phyloP scores from a whole-genome alignment of 2,888 invertebrate species.

The Alitta virens region DNA sequence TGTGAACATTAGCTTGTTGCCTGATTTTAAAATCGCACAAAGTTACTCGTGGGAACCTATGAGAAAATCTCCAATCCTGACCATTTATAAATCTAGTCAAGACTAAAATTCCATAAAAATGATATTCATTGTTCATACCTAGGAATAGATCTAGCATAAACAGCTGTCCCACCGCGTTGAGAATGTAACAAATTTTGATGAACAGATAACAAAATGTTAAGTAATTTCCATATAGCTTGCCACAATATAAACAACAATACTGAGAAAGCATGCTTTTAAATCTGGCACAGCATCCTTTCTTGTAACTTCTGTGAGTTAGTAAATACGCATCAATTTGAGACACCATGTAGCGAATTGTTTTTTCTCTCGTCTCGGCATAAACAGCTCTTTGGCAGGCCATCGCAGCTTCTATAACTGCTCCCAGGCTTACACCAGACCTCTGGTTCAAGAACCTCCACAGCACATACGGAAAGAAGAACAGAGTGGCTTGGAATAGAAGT shows the following conservation, averaged over 20 bases:
- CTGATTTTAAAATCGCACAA: conserved; percentile 51
- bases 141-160: conserved; percentile 59
- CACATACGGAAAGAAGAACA: conserved; percentile 60
- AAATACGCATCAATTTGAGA: conserved; percentile 16
- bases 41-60: conserved; percentile 53
- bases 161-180: conserved; percentile 58
- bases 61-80: conserved; percentile 48
- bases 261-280: conserved; percentile 36
- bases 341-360: conserved; percentile 50
- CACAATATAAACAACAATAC: conserved; percentile 53
- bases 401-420: conserved; percentile 48
- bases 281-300: conserved; percentile 5
- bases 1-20: conserved; percentile 49
- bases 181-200: conserved; percentile 55
- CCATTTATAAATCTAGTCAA: conserved; percentile 53
- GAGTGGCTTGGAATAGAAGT: conserved; percentile 51
- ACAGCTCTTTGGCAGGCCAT: conserved; percentile 48
- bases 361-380: conserved; percentile 53
- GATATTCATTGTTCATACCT: conserved; percentile 37
- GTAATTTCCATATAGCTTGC: conserved; percentile 57
- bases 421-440: conserved; percentile 59
- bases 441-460: conserved; percentile 59
- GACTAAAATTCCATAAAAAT: conserved; percentile 58
- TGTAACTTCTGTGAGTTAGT: conserved; percentile 7
- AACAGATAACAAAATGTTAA: conserved; percentile 57